Conservation (phyloP, 2,888 invertebrate species). For the Macrophya alboannulata region DNA sequence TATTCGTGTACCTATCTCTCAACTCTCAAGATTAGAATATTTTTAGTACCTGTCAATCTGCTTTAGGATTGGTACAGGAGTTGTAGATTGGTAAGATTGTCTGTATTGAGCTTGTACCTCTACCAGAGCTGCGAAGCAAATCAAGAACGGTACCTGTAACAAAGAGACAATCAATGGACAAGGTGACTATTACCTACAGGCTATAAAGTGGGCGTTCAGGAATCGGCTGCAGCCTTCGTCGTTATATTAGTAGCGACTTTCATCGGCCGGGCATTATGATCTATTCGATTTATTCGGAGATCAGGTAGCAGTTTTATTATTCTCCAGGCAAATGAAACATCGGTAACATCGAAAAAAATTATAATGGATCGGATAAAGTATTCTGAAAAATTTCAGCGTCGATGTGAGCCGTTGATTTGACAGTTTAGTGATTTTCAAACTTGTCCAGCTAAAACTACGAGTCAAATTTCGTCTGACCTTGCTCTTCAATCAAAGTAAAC, state of each 20-base stretch:
- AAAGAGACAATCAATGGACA: constrained; percentile 30
- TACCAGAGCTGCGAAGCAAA: constrained; percentile 66
- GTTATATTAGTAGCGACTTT: constrained; percentile 30
- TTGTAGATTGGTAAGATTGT: constrained; percentile 78
- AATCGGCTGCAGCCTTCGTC: constrained; percentile 6
- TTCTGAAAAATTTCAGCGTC: background rate
- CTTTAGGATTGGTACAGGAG: constrained; percentile 91
- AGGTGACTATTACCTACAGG: constrained; percentile 2
- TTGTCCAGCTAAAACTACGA: background rate
- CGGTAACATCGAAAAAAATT: background rate
- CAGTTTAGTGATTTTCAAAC: background rate
- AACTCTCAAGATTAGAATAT: background rate
- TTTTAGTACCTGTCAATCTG: constrained; percentile 87
- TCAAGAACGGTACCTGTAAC: constrained; percentile 69
- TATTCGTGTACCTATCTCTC: background rate
- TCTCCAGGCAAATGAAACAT: background rate
- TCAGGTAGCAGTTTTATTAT: background rate
- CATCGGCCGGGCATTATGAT: constrained; percentile 37
- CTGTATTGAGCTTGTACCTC: constrained; percentile 71
- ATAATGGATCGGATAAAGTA: background rate
- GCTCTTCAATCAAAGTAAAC: background rate
- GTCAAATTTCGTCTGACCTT: background rate
- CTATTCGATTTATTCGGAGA: constrained; percentile 21
- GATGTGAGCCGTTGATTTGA: background rate
- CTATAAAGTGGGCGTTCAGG: constrained; percentile 32